These are phyloP conservation scores for Sebastiscus tertius DNA, from an alignment of 2,797 vertebrate genomes.

Conservation along the genomic window DNA sequence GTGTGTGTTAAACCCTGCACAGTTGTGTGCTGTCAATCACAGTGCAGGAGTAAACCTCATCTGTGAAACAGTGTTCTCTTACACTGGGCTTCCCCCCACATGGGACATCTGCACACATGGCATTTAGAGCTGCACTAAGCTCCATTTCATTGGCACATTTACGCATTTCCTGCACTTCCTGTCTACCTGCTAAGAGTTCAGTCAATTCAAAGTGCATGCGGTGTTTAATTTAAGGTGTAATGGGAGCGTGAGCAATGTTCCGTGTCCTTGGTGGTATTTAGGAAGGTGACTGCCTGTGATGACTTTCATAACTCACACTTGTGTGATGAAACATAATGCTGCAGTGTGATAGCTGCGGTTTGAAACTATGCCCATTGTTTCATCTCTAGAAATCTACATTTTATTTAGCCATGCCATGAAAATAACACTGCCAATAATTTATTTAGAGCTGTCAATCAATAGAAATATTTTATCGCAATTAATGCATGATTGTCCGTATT, in stretches of 20 bases:
- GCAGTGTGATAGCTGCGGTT: conserved; percentile 4
- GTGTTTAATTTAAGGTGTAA: conserved; percentile 50
- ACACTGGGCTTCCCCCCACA: conserved; percentile 40
- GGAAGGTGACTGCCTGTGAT: conserved; percentile 9
- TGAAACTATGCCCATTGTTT: conserved; percentile 34
- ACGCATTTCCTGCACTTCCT: conserved; percentile 53
- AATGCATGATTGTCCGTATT: too few relatives aligned
- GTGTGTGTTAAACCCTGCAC: background rate
- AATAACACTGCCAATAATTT: background rate
- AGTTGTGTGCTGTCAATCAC: conserved; percentile 68
- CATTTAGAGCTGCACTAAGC: conserved; percentile 53
- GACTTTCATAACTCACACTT: conserved; percentile 36
- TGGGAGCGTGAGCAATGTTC: conserved; percentile 27
- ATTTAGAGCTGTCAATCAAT: background rate
- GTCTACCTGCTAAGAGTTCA: conserved; percentile 23
- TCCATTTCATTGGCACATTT: conserved; percentile 59
- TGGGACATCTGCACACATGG: conserved; percentile 66
- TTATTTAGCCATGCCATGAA: background rate
- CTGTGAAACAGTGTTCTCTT: conserved; percentile 60
- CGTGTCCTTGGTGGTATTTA: conserved; percentile 46
- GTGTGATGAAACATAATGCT: conserved; percentile 36
- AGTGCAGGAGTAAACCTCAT: conserved; percentile 38
- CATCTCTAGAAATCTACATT: background rate
- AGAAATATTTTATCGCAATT: too few relatives aligned
- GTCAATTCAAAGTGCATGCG: conserved; percentile 11